phyloP scores from a whole-genome alignment of 2,113 vertebrate genomes.

The Micromys minutus region DNA sequence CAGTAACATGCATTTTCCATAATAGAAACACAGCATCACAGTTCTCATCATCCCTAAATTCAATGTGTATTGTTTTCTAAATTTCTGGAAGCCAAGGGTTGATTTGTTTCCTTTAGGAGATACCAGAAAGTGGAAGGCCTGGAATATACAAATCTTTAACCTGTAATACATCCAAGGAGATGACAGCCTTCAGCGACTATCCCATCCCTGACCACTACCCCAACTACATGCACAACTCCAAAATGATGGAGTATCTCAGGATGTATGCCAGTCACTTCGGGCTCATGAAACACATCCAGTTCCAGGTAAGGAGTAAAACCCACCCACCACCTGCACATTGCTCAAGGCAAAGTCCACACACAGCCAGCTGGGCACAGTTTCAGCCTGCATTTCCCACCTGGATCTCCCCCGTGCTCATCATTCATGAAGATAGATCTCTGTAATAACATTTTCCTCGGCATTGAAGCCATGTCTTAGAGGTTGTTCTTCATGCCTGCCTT shows the following conservation, averaged over 20 bases:
- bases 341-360: neutral
- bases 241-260: constrained; percentile 87
- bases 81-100: neutral
- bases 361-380: neutral
- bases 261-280: constrained; percentile 88
- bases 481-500: neutral
- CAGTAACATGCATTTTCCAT: neutral
- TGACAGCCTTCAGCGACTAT: constrained; percentile 93
- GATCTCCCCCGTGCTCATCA: neutral
- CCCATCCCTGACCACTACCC: constrained; percentile 90
- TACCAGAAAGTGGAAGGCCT: constrained; percentile 77
- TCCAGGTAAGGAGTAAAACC: constrained; percentile 83
- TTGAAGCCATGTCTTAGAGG: neutral
- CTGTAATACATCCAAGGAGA: constrained; percentile 92
- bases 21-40: neutral
- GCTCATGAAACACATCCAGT: constrained; percentile 86
- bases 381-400: neutral
- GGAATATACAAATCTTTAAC: constrained; percentile 90
- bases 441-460: neutral
- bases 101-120: constrained; percentile 69
- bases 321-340: no score
- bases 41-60: neutral
- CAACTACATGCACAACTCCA: constrained; percentile 85
- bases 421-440: neutral
- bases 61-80: neutral